These are phyloP conservation scores for Heliornis fulica DNA, from an alignment of 2,113 vertebrate species.

Conservation along the genomic window DNA sequence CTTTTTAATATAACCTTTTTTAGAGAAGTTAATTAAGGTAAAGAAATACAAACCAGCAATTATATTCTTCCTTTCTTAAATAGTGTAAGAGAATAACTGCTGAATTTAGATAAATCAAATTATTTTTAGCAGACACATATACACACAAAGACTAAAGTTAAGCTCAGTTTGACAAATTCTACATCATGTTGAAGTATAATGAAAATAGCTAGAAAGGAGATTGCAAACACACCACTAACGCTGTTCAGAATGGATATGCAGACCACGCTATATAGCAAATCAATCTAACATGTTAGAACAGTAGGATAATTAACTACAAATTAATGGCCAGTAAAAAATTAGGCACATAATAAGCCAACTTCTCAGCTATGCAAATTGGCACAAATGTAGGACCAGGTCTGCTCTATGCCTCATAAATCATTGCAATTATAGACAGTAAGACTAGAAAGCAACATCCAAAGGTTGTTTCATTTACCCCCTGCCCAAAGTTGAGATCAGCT, in stretches of 20 bases:
- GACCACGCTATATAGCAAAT: neutral
- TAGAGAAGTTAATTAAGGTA: constrained; percentile 12
- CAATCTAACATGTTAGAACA: constrained; percentile 9
- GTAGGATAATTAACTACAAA: constrained; percentile 33
- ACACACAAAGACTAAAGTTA: neutral
- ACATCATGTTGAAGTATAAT: neutral
- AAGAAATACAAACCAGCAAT: constrained; percentile 6
- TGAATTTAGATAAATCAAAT: neutral
- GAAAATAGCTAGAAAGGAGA: neutral
- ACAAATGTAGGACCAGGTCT: neutral
- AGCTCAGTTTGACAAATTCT: neutral
- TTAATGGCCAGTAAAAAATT: constrained; percentile 17
- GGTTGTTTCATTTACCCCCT: neutral
- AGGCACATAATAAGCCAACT: neutral
- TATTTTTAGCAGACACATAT: neutral
- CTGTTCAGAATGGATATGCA: neutral
- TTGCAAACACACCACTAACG: neutral
- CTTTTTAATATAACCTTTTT: neutral
- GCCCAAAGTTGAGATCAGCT: neutral
- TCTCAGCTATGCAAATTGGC: neutral
- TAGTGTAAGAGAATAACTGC: neutral
- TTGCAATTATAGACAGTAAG: constrained; percentile 10
- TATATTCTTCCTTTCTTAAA: neutral
- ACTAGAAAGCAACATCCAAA: neutral
- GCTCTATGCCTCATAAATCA: neutral